These are phyloP conservation scores for Nipponia nippon DNA, from an alignment of 2,113 vertebrate species.

Conservation along the genomic window DNA sequence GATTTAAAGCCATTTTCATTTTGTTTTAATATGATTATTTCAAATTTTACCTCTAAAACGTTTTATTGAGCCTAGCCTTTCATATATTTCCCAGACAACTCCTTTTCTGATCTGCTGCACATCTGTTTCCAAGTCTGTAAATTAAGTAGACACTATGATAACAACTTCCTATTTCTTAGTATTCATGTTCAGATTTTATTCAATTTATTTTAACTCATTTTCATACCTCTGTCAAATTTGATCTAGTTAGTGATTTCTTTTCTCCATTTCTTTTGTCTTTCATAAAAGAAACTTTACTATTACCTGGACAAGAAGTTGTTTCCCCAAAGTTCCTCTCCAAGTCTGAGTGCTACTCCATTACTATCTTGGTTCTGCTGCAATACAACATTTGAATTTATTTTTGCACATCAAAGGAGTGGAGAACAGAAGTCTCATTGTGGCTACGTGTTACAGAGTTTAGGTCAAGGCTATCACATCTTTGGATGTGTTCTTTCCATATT, in stretches of 20 bases:
- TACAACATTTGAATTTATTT: background rate
- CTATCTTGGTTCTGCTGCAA: background rate
- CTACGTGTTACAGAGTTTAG: accelerated
- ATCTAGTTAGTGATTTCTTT: background rate
- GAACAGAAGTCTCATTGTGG: background rate
- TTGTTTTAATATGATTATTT: background rate
- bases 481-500: background rate
- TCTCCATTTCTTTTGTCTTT: slow-evolving; percentile 1
- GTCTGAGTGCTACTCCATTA: background rate
- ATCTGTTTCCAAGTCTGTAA: background rate
- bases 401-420: background rate
- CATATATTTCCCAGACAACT: background rate
- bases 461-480: background rate
- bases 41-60: background rate
- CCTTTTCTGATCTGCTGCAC: slow-evolving; percentile 5
- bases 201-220: slow-evolving; percentile 33
- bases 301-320: background rate
- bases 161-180: background rate
- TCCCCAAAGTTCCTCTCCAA: background rate
- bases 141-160: background rate
- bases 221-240: background rate
- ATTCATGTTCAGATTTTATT: background rate
- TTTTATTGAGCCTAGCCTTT: background rate
- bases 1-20: background rate
- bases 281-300: background rate